Base-by-base conservation (phyloP, 1,140 invertebrate species). In the Sinonovacula constricta region DNA sequence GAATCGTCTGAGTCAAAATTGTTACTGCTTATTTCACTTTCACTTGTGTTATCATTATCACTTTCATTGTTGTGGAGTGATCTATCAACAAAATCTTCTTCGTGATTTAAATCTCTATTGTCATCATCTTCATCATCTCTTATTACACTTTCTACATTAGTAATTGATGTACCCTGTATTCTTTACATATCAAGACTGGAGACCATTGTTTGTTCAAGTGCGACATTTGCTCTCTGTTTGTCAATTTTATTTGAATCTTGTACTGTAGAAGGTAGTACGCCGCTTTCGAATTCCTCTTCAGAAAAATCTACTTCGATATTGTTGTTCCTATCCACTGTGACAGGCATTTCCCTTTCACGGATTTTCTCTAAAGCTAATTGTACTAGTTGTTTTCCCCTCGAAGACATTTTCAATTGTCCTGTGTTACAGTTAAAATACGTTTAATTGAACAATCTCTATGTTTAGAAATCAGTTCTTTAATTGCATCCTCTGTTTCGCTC, bases 61-160 rank as follows among this genome's bases (percentile, higher is more conserved):
- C 4, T 54, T 54, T 54, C 53, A 54, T 4, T 54, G 4, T 54
- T 26, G n/a, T 54, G 5, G n/a, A 54, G 4, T 54, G 18, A 7
- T 3, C n/a, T 54, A n/a, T 4, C 53, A 54, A 22, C 53, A 54
- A 3, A 7, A 4, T 54, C 53, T 54, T 54, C 26, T 4, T 54
- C 53, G 18, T 54, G n/a, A n/a, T n/a, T n/a, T 22, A 26, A 54
- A n/a, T 54, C 53, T 3, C 26, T 54, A 60, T 60, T 30, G 2
- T 60, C 57, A 4, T 60, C 57, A 60, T 30, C 4, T 60, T 60
- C 57, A 60, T 60, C 26, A 60, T 30, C 28, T 10, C 57, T 60
- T 30, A 28, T 30, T 30, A 60, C n/a, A 60, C 26, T 60, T 31
- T 60, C 26, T 28, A 60, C n/a, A 60, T 60, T 60, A 60, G 26